Evolutionary conservation across 2,797 vertebrate genomes (phyloP).

Genomic region (Characodon lateralis): DNA sequence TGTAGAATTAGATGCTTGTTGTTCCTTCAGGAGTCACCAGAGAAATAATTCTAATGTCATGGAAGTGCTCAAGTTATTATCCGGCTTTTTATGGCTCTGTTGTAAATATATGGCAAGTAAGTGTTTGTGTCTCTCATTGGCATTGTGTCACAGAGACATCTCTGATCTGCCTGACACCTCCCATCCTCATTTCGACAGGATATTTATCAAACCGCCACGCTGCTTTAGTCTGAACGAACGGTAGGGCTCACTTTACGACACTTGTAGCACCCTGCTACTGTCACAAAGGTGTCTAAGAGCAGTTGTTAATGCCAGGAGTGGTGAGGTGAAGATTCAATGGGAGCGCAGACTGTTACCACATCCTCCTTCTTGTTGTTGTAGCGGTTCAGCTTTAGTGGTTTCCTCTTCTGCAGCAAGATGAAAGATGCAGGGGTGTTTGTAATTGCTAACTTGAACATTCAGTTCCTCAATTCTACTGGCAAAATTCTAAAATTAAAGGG

Average conservation of each 20-base stretch:
- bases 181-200: slow-evolving; percentile 22
- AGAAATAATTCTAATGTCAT: slow-evolving; percentile 13
- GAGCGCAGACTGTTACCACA: slow-evolving; percentile 18
- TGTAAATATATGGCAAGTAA: slow-evolving; percentile 7
- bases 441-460: not conserved
- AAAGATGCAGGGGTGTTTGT: slow-evolving; percentile 9
- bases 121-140: slow-evolving; percentile 17
- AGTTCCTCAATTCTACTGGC: slow-evolving; percentile 2
- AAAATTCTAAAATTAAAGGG: not conserved
- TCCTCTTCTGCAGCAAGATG: slow-evolving; percentile 5
- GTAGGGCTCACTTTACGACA: slow-evolving; percentile 9
- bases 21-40: slow-evolving; percentile 5
- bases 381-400: slow-evolving; percentile 2
- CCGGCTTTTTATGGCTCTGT: slow-evolving; percentile 18
- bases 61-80: slow-evolving; percentile 12
- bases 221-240: slow-evolving; percentile 34
- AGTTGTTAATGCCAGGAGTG: slow-evolving; percentile 30
- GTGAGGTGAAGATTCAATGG: slow-evolving; percentile 15
- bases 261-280: slow-evolving; percentile 16
- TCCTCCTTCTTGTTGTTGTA: slow-evolving; percentile 7
- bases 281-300: slow-evolving; percentile 27
- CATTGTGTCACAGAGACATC: slow-evolving; percentile 19
- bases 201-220: slow-evolving; percentile 42
- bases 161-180: slow-evolving; percentile 19
- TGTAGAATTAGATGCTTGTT: slow-evolving; percentile 1